phyloP scores from a whole-genome alignment of 2,888 invertebrate species.

The Hyles lineata region DNA sequence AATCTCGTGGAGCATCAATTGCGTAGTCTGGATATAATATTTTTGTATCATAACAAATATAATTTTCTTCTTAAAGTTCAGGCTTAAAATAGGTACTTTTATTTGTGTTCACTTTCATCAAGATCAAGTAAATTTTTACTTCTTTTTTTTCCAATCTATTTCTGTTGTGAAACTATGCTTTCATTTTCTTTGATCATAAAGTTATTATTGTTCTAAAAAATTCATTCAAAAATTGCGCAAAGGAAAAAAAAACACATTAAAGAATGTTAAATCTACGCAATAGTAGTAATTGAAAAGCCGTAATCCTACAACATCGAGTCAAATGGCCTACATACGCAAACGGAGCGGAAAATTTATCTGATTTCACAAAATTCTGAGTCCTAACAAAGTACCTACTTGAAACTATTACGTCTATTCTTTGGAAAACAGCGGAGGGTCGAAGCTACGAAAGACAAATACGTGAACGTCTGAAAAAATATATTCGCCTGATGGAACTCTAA shows the following conservation, averaged over 20 bases:
- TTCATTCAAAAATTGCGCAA: background rate
- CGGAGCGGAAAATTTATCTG: constrained; percentile 19
- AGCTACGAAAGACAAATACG: constrained; percentile 17
- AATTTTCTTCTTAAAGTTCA: too few species aligned
- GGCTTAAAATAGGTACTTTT: too few species aligned
- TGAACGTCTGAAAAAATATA: constrained; percentile 18
- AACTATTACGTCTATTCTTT: constrained; percentile 18
- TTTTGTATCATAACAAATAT: too few species aligned
- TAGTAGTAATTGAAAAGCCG: background rate
- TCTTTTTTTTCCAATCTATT: too few species aligned
- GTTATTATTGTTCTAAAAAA: too few species aligned
- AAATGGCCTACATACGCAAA: constrained; percentile 13
- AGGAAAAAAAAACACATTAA: background rate
- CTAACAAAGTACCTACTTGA: constrained; percentile 16
- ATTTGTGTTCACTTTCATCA: too few species aligned
- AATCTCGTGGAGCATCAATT: background rate
- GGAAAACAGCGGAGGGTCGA: constrained; percentile 4
- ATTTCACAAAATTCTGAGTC: constrained; percentile 15
- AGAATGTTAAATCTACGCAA: background rate
- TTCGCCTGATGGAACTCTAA: constrained; percentile 19
- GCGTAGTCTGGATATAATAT: too few species aligned
- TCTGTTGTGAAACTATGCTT: too few species aligned
- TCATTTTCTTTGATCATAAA: too few species aligned
- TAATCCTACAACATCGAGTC: background rate
- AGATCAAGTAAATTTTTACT: too few species aligned